Evolutionary conservation across 2,888 invertebrate species (phyloP).

Genomic region (Esperia sulphurella): DNA sequence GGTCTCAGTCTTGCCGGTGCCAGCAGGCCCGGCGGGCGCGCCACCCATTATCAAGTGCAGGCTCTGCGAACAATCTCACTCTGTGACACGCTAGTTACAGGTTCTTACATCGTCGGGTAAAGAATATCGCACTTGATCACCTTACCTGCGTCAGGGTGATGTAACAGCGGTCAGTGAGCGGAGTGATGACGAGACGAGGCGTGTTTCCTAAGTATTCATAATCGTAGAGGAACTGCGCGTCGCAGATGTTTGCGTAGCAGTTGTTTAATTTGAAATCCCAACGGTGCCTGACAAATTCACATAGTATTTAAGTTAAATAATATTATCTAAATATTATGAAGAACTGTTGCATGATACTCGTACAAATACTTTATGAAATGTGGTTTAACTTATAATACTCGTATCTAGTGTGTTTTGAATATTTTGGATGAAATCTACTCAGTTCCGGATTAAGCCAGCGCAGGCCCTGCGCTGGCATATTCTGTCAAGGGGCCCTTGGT

Average conservation of each 20-base stretch:
- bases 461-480: no score
- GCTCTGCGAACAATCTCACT: slow-evolving; percentile 68
- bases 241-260: slow-evolving; percentile 96
- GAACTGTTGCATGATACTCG: no score
- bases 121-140: no score
- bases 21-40: slow-evolving; percentile 97
- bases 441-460: no score
- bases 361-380: no score
- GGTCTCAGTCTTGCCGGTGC: slow-evolving; percentile 97
- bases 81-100: background rate
- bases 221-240: slow-evolving; percentile 93
- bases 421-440: no score
- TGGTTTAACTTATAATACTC: no score
- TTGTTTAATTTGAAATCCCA: slow-evolving; percentile 91
- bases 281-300: slow-evolving; percentile 72
- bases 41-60: slow-evolving; percentile 96
- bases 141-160: slow-evolving; percentile 92
- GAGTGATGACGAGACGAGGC: slow-evolving; percentile 95
- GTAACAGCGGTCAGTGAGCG: slow-evolving; percentile 96
- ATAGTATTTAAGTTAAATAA: no score
- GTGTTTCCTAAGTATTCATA: slow-evolving; percentile 97
- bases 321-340: no score
- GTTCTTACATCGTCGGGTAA: no score
- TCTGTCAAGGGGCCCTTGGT: no score
- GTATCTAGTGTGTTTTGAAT: no score